Percentiles rank a stretch among this genome's conserved stretches.
These are phyloP conservation scores for Molossus molossus DNA, from an alignment of 2,797 vertebrate species.

Conservation along the genomic window DNA sequence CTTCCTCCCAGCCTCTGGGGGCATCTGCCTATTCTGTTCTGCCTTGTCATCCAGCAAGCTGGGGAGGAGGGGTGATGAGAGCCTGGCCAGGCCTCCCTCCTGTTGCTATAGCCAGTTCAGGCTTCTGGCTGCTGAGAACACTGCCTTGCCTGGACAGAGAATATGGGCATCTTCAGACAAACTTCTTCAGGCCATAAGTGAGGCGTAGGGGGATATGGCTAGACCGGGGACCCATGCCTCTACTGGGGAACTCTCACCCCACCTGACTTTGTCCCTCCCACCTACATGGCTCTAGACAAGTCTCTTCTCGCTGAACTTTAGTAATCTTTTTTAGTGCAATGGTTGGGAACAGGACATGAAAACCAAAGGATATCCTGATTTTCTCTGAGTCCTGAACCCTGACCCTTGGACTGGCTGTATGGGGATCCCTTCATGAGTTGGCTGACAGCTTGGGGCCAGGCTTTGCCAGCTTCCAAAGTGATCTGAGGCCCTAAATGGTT, in stretches of 20 bases:
- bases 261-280: background rate
- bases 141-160: slow-evolving; percentile 3
- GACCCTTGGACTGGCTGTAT: background rate
- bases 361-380: background rate
- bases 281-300: slow-evolving; percentile 24
- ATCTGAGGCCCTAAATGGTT: background rate
- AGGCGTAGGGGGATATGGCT: background rate
- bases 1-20: slow-evolving; percentile 86
- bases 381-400: background rate
- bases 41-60: slow-evolving; percentile 83
- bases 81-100: slow-evolving; percentile 62
- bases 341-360: background rate
- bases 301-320: slow-evolving; percentile 20
- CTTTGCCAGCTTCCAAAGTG: slow-evolving; percentile 20
- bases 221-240: background rate
- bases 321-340: slow-evolving; percentile 14
- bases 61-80: slow-evolving; percentile 76
- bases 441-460: background rate
- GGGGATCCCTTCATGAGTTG: background rate
- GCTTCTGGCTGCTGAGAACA: slow-evolving; percentile 59
- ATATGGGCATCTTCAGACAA: background rate
- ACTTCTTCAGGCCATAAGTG: background rate
- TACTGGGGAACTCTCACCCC: background rate
- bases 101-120: slow-evolving; percentile 46
- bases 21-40: slow-evolving; percentile 84